phyloP scores from a whole-genome alignment of 2,888 invertebrate genomes.

The Anorthoa munda region DNA sequence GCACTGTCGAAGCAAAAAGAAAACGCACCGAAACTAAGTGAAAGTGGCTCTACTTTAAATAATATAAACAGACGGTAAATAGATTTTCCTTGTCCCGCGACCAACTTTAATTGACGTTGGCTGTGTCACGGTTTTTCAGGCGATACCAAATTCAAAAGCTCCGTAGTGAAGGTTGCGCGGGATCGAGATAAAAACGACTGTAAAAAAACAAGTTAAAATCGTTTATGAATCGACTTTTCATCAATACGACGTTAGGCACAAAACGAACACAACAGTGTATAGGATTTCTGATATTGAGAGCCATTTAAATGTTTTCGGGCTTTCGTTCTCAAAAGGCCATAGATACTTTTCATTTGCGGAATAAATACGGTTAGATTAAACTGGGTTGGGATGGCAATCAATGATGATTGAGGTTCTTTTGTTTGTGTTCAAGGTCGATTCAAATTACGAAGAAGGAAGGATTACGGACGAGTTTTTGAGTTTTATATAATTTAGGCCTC shows the following conservation, averaged over 20 bases:
- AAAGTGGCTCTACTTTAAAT: slow-evolving; percentile 6
- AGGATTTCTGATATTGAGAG: slow-evolving; percentile 65
- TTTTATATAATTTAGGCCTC: neutral
- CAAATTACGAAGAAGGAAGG: neutral
- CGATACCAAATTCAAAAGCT: slow-evolving; percentile 7
- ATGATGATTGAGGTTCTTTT: slow-evolving; percentile 15
- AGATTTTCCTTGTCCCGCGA: neutral
- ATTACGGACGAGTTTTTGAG: neutral
- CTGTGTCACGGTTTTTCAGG: slow-evolving; percentile 10
- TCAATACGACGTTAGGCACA: slow-evolving; percentile 70
- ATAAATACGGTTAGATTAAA: slow-evolving; percentile 14
- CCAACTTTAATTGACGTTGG: slow-evolving; percentile 18
- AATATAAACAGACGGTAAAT: neutral
- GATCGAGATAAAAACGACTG: slow-evolving; percentile 32
- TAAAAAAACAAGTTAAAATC: slow-evolving; percentile 63
- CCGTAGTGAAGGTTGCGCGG: slow-evolving; percentile 5
- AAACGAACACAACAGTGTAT: slow-evolving; percentile 60
- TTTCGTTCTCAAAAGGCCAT: slow-evolving; percentile 29
- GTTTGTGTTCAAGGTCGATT: neutral
- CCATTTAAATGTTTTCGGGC: slow-evolving; percentile 65
- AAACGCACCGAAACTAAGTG: neutral
- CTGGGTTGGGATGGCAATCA: neutral
- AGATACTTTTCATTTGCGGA: slow-evolving; percentile 37
- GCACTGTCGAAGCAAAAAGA: neutral
- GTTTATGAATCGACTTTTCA: slow-evolving; percentile 68